These are phyloP conservation scores for Athripsodes cinereus DNA, from an alignment of 2,888 invertebrate species.

Conservation along the genomic window DNA sequence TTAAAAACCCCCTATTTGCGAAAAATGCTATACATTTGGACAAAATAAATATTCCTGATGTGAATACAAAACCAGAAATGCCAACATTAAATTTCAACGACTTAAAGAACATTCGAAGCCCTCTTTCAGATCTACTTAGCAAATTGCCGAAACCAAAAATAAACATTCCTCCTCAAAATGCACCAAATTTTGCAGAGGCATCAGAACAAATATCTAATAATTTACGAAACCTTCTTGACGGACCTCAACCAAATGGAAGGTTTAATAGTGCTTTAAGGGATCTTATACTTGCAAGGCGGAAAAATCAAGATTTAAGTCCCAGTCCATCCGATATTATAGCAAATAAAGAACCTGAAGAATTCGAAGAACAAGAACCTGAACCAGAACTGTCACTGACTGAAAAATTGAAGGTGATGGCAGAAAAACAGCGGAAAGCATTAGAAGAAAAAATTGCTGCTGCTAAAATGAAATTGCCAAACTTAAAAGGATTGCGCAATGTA, in stretches of 20 bases:
- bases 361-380: not conserved
- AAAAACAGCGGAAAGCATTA: not conserved
- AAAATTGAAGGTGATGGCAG: not conserved
- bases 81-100: not conserved
- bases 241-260: not conserved
- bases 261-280: not conserved
- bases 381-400: not conserved
- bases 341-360: not conserved
- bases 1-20: not conserved
- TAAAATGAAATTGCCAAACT: not conserved
- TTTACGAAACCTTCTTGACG: not conserved
- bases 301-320: not conserved
- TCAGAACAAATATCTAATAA: not conserved
- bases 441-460: not conserved
- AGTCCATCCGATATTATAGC: not conserved
- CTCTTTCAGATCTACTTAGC: not conserved
- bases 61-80: not conserved
- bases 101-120: not conserved
- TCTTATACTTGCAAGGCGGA: not conserved
- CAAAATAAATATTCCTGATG: not conserved
- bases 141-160: not conserved
- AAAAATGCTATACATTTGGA: not conserved
- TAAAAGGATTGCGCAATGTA: not conserved
- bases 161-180: not conserved
- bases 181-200: not conserved